phyloP scores from a whole-genome alignment of 53 echinoderm and acorn worm species.

The Echinarachnius parma region DNA sequence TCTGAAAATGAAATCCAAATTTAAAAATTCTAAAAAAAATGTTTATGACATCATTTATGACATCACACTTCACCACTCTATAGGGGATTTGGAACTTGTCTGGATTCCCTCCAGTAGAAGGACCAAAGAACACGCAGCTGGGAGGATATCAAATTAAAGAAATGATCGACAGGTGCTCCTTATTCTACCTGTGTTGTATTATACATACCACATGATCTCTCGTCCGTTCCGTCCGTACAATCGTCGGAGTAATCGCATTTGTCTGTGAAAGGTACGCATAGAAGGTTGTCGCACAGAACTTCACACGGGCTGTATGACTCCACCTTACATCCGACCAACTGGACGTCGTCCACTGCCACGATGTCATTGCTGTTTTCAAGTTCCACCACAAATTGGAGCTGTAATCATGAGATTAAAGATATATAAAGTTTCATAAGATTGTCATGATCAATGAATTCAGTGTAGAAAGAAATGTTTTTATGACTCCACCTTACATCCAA shows the following conservation, averaged over 20 bases:
- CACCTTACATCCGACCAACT: slow-evolving; percentile 54
- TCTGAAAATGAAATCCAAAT: too few relatives aligned
- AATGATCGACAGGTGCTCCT: too few relatives aligned
- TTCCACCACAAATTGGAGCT: slow-evolving; percentile 72
- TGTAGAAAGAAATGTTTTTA: too few relatives aligned
- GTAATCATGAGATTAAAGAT: neutral
- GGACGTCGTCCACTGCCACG: slow-evolving; percentile 75
- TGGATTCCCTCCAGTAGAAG: too few relatives aligned
- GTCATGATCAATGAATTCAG: neutral
- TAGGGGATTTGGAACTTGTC: too few relatives aligned
- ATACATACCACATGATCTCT: slow-evolving; percentile 70
- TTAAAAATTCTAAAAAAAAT: too few relatives aligned
- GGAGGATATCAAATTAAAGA: too few relatives aligned
- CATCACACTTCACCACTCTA: too few relatives aligned
- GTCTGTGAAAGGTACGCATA: slow-evolving; percentile 68
- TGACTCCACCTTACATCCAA: slow-evolving; percentile 55
- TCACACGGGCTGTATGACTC: slow-evolving; percentile 67
- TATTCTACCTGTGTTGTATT: too few relatives aligned
- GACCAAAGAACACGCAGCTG: too few relatives aligned
- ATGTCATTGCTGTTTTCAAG: slow-evolving; percentile 35
- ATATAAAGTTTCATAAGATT: neutral
- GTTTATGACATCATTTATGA: too few relatives aligned
- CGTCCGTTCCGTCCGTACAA: slow-evolving; percentile 84
- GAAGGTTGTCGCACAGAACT: slow-evolving; percentile 61
- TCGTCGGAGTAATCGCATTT: slow-evolving; percentile 91